Evolutionary conservation across 2,797 vertebrate genomes (phyloP), one percentile per base, ranked within the genome.

Genomic region (Crossoptilon crossoptilon): DNA sequence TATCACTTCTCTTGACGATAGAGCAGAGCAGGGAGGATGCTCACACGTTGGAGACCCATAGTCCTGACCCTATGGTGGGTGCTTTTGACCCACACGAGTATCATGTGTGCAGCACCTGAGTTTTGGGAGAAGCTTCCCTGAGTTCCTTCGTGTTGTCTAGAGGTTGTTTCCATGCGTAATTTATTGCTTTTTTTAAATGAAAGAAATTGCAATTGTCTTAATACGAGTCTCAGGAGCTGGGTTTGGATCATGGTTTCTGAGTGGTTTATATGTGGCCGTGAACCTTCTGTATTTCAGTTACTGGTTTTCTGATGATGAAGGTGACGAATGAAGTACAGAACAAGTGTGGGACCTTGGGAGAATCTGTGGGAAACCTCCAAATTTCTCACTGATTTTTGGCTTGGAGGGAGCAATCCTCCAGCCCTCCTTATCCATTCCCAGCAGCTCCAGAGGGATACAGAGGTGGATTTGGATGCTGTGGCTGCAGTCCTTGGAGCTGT

Each of bases 141-240:
- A 1, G 0, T 5, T 11, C 58, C 9, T 3, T 6, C 16, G 19
- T 2, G 11, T 37, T 37, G 0, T 24, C 33, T 9, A 0, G 43
- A 33, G 2, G 0, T 29, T 41, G 62, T 60, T 67, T 0, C 6
- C 49, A 2, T 0, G 31, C 16, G 10, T 8, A 2, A 7, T 82
- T 58, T 15, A 2, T 41, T 31, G 39, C 4, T 27, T 90, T 27
- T 90, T 41, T 41, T 41, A 3, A 9, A 2, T 5, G 43, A 59
- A 37, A 11, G 29, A 10, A 71, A 39, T 66, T 31, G 41, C 4
- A 49, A 2, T 23, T 76, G 64, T 73, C 37, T 48, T 63, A 17
- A 56, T 27, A n/a, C 5, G 29, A 48, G 11, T 67, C 10, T 51
- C 27, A 19, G 51, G 39, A 84, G 46, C 1, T 9, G 24, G 6